A percentile compares a stretch with the other conserved stretches of the same genome.
These are phyloP conservation scores for Orius laevigatus DNA, from an alignment of 1,140 invertebrate species.

Conservation along the genomic window DNA sequence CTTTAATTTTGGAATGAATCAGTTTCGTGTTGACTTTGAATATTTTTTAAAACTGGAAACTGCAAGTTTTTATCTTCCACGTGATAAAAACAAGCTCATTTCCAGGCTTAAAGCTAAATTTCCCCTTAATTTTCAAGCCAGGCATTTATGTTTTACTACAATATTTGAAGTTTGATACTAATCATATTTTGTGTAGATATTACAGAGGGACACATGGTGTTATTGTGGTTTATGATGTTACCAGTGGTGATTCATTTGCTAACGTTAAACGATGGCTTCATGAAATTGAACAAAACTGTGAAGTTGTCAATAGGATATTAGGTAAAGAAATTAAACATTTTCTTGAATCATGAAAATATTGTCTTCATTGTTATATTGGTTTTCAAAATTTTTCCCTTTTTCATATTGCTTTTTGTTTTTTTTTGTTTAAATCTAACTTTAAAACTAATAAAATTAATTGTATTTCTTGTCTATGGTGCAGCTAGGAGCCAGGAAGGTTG, in stretches of 20 bases:
- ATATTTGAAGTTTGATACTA: conserved; percentile 3
- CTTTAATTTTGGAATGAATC: too few species aligned
- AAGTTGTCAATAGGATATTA: conserved; percentile 96
- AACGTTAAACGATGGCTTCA: conserved; percentile 96
- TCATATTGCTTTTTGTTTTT: too few species aligned
- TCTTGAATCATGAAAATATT: too few species aligned
- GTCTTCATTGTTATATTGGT: too few species aligned
- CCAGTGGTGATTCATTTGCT: conserved; percentile 95
- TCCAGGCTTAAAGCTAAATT: not conserved
- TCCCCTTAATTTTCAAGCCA: not conserved
- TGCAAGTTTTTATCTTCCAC: not conserved
- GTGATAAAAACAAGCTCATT: too few species aligned
- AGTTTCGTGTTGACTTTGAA: not conserved
- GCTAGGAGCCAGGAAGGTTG: too few species aligned
- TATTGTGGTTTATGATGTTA: conserved; percentile 98
- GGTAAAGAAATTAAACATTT: conserved; percentile 50
- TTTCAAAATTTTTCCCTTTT: too few species aligned
- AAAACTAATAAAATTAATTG: too few species aligned
- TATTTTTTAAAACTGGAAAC: not conserved
- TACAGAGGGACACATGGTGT: conserved; percentile 98
- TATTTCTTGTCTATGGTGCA: too few species aligned
- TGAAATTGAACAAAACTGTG: conserved; percentile 99
- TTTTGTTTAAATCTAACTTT: too few species aligned
- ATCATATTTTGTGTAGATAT: conserved; percentile 46
- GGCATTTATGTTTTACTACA: conserved; percentile 5